Conservation (phyloP, 2,797 vertebrate genomes). For the Echiichthys vipera region DNA sequence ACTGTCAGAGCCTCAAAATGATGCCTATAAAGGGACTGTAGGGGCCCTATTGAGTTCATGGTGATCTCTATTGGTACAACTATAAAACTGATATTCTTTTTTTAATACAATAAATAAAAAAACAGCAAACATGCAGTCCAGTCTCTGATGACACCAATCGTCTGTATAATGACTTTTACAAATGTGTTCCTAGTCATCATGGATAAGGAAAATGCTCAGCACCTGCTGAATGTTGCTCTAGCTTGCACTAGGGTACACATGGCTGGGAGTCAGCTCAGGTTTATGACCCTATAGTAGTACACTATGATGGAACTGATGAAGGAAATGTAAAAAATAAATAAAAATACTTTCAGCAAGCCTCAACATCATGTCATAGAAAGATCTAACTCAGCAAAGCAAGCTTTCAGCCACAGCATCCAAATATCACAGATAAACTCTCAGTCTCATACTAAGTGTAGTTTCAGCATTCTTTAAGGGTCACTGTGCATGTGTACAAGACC, state of each 20-base stretch:
- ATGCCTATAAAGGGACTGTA: conserved; percentile 7
- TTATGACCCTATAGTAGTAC: neutral
- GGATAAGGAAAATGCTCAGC: neutral
- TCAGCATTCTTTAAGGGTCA: neutral
- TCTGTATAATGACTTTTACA: neutral
- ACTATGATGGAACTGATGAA: neutral
- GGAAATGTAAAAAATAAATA: neutral
- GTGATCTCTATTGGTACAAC: neutral
- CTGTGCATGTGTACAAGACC: neutral
- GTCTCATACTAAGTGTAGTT: neutral
- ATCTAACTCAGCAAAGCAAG: neutral
- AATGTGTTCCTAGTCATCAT: no score
- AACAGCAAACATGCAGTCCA: neutral
- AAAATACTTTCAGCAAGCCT: conserved; percentile 2
- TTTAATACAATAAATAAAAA: neutral
- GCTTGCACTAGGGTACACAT: conserved; percentile 16
- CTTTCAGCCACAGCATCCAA: neutral
- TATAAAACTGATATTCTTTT: neutral
- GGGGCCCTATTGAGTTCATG: neutral
- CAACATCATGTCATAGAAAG: neutral
- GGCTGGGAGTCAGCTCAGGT: conserved; percentile 40
- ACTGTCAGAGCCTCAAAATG: conserved; percentile 8
- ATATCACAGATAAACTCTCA: neutral
- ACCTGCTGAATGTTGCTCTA: neutral
- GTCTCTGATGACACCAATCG: neutral